Evolutionary conservation across 2,888 invertebrate genomes (phyloP).

Genomic region (Orchesellides sinensis): DNA sequence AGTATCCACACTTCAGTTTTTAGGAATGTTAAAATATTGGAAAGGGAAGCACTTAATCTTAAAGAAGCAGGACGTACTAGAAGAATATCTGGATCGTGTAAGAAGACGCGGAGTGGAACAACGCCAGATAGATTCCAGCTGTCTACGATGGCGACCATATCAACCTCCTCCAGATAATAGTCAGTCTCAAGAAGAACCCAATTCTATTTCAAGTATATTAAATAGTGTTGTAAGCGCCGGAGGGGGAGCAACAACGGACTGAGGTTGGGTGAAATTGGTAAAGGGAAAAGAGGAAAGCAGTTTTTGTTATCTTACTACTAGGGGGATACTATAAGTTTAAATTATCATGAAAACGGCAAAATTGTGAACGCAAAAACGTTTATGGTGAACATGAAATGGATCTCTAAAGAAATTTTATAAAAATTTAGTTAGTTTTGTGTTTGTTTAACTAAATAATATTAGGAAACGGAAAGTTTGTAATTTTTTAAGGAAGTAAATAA

Average conservation of each 20-base stretch:
- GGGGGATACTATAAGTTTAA: no score
- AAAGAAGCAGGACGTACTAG: constrained; percentile 96
- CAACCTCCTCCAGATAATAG: constrained; percentile 69
- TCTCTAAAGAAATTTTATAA: background rate
- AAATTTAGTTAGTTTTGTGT: background rate
- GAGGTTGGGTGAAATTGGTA: background rate
- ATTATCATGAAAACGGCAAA: no score
- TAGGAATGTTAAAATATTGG: constrained; percentile 99
- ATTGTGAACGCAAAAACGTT: constrained; percentile 15
- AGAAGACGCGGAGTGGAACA: constrained; percentile 87
- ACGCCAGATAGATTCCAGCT: constrained; percentile 91
- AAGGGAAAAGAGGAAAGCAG: constrained; percentile 10
- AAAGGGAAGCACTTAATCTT: constrained; percentile 98
- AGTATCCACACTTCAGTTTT: constrained; percentile 95
- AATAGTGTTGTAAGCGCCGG: constrained; percentile 63
- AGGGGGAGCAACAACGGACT: constrained; percentile 59
- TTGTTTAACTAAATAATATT: background rate
- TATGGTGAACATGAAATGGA: background rate
- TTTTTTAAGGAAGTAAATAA: constrained; percentile 23
- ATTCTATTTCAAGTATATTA: constrained; percentile 64
- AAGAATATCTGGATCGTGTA: constrained; percentile 92
- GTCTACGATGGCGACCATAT: constrained; percentile 91
- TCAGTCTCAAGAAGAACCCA: constrained; percentile 60
- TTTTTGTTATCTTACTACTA: no score
- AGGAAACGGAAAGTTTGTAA: constrained; percentile 58